These are phyloP conservation scores for Potamarius usumacintae DNA, from an alignment of 2,113 vertebrate species.

Conservation along the genomic window DNA sequence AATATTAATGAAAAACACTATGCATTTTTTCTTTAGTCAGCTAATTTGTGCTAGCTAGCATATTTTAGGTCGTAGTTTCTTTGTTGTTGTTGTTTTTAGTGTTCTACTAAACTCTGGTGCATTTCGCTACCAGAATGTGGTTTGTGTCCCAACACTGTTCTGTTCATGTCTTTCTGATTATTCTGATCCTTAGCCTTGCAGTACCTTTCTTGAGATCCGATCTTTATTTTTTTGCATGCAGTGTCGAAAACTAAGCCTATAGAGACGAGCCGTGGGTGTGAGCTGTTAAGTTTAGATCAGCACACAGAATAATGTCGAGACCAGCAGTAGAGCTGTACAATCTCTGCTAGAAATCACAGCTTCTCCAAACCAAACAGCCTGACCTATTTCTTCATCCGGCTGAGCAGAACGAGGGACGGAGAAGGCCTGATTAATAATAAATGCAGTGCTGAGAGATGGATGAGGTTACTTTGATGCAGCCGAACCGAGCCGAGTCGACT, in stretches of 20 bases:
- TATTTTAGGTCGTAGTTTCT: too few relatives aligned
- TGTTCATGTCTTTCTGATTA: too few relatives aligned
- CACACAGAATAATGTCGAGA: not conserved
- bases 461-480: slow-evolving; percentile 52
- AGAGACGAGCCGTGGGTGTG: not conserved
- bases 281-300: not conserved
- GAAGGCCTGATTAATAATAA: slow-evolving; percentile 56
- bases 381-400: slow-evolving; percentile 49
- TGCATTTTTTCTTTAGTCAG: too few relatives aligned
- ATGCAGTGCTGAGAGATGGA: slow-evolving; percentile 53
- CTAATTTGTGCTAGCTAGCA: too few relatives aligned
- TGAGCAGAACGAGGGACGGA: slow-evolving; percentile 38
- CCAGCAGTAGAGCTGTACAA: not conserved
- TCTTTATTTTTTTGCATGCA: not conserved
- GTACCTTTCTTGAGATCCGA: too few relatives aligned
- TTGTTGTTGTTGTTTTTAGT: too few relatives aligned
- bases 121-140: too few relatives aligned
- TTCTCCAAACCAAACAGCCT: slow-evolving; percentile 35
- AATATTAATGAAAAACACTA: too few relatives aligned
- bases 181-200: too few relatives aligned
- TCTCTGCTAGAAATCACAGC: slow-evolving; percentile 28
- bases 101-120: too few relatives aligned
- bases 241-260: not conserved
- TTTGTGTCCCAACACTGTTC: too few relatives aligned
- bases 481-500: not conserved